Evolutionary conservation across 1,140 invertebrate genomes (phyloP).

Genomic region (Holcopasites calliopsidis): DNA sequence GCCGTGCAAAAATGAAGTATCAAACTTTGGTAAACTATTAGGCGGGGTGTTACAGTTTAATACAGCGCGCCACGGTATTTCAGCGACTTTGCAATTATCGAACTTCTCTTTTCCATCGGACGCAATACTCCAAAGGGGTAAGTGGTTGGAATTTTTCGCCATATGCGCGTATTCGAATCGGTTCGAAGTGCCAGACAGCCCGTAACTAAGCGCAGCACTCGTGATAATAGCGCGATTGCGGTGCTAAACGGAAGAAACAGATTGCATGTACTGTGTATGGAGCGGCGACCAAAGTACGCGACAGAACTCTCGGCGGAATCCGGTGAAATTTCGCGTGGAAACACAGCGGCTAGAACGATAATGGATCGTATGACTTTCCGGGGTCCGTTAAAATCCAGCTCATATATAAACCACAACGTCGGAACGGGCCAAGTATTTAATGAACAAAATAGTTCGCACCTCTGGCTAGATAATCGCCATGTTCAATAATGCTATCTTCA

Average conservation of each 20-base stretch:
- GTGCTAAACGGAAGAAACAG: conserved; percentile 51
- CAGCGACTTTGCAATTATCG: not conserved
- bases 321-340: conserved; percentile 38
- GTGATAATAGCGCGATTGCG: conserved; percentile 52
- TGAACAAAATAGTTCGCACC: conserved; percentile 23
- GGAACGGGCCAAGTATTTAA: not conserved
- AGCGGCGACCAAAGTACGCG: conserved; percentile 21
- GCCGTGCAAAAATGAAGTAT: conserved; percentile 44
- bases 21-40: conserved; percentile 17
- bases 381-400: conserved; percentile 22
- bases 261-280: conserved; percentile 46
- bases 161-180: not conserved
- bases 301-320: conserved; percentile 18
- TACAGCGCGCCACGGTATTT: not conserved
- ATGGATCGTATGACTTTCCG: conserved; percentile 38
- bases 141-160: too few species aligned
- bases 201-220: not conserved
- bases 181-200: not conserved
- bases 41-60: conserved; percentile 24
- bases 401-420: not conserved
- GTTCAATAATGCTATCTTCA: not conserved
- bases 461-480: not conserved
- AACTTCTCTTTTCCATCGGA: not conserved
- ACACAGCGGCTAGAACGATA: conserved; percentile 31
- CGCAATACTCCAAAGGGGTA: too few species aligned